Percentiles rank a stretch among this genome's conserved stretches.
Conservation (phyloP, 2,888 invertebrate genomes). For the Cephonodes hylas region DNA sequence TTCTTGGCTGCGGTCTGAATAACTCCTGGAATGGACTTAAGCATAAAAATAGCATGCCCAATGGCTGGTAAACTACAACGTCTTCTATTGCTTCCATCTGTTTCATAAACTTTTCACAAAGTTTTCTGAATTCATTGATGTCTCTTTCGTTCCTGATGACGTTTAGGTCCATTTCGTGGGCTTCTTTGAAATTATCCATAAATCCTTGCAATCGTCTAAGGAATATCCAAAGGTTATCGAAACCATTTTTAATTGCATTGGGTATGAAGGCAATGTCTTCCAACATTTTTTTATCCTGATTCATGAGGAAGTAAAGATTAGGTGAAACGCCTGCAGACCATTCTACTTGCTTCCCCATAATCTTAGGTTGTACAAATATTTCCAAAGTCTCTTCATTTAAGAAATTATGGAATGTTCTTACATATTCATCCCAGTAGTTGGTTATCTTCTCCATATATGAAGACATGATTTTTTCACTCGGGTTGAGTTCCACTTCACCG, state of each 20-base stretch:
- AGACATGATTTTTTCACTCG: slow-evolving; percentile 81
- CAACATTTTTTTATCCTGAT: slow-evolving; percentile 83
- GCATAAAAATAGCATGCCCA: slow-evolving; percentile 88
- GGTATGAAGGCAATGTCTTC: slow-evolving; percentile 81
- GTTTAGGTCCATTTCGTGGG: slow-evolving; percentile 83
- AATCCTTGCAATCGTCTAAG: slow-evolving; percentile 84
- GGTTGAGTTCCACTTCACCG: slow-evolving; percentile 77
- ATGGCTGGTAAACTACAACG: slow-evolving; percentile 83
- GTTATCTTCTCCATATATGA: slow-evolving; percentile 83
- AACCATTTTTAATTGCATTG: slow-evolving; percentile 80
- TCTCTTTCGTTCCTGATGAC: slow-evolving; percentile 84
- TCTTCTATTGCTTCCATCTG: slow-evolving; percentile 86
- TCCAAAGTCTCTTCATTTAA: slow-evolving; percentile 86
- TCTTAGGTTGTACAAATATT: slow-evolving; percentile 90
- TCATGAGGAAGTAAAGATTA: slow-evolving; percentile 84
- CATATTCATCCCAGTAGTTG: slow-evolving; percentile 84
- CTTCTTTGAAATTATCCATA: slow-evolving; percentile 85
- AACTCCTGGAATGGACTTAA: slow-evolving; percentile 86
- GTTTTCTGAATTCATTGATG: slow-evolving; percentile 83
- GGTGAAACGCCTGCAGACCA: slow-evolving; percentile 88
- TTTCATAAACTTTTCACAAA: slow-evolving; percentile 85
- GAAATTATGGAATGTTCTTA: slow-evolving; percentile 85
- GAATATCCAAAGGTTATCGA: slow-evolving; percentile 83
- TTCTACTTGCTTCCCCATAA: slow-evolving; percentile 91
- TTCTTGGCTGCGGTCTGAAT: slow-evolving; percentile 86